Conservation (phyloP, 2,113 vertebrate species). For the Oreotrochilus melanogaster region DNA sequence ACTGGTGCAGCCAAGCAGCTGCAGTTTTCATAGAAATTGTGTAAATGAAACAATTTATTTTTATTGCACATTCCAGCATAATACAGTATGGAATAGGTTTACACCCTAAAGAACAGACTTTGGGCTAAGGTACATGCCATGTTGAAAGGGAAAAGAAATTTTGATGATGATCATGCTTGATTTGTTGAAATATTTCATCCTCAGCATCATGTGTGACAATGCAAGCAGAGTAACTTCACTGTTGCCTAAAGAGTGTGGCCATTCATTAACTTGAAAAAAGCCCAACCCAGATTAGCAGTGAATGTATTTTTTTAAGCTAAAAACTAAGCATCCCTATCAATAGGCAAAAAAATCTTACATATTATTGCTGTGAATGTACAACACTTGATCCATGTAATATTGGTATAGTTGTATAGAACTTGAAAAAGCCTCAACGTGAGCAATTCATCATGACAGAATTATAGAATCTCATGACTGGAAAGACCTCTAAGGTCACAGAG, state of each 20-base stretch:
- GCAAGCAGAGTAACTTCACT: not conserved
- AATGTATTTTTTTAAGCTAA: not conserved
- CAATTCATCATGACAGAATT: too few species aligned
- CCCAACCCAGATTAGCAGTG: not conserved
- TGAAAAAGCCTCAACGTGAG: not conserved
- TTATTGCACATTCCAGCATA: constrained; percentile 41
- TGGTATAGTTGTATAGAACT: not conserved
- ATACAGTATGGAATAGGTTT: constrained; percentile 14
- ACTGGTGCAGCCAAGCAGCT: not conserved
- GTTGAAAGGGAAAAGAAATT: constrained; percentile 52
- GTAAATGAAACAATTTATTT: constrained; percentile 55
- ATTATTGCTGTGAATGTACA: not conserved
- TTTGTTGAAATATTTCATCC: constrained; percentile 43
- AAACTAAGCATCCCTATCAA: not conserved
- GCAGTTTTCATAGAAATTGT: constrained; percentile 14
- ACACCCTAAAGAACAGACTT: not conserved
- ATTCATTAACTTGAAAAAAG: not conserved
- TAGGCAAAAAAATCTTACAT: fast-evolving
- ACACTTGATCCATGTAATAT: not conserved
- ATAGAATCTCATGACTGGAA: too few species aligned
- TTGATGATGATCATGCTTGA: not conserved
- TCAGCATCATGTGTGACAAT: not conserved
- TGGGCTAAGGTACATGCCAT: constrained; percentile 14
- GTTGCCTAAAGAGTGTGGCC: not conserved
- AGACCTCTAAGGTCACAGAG: too few species aligned